phyloP scores from a whole-genome alignment of 2,888 invertebrate genomes.

The Leptopterna dolabrata region DNA sequence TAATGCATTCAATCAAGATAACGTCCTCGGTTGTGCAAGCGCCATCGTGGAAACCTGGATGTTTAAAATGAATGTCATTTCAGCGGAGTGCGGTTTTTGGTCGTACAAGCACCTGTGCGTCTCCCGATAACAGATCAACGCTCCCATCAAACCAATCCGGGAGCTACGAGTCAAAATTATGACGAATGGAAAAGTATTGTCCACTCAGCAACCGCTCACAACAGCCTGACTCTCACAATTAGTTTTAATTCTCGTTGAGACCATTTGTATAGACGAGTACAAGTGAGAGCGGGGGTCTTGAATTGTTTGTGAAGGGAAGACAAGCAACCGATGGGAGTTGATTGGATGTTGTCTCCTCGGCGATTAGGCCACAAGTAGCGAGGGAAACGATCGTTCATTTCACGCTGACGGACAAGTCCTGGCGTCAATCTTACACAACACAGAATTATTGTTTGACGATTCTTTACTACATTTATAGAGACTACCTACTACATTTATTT shows the following conservation, averaged over 20 bases:
- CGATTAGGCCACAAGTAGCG: background rate
- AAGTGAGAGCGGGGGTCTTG: background rate
- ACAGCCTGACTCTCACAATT: background rate
- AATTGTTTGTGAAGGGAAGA: constrained; percentile 2
- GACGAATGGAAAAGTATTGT: background rate
- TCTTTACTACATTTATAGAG: too few relatives aligned
- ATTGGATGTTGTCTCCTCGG: constrained; percentile 41
- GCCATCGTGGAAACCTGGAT: too few relatives aligned
- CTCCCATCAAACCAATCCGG: background rate
- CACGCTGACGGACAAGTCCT: background rate
- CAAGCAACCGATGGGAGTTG: constrained; percentile 9
- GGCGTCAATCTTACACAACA: background rate
- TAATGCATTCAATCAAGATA: too few relatives aligned
- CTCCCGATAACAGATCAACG: too few relatives aligned
- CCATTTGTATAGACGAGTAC: background rate
- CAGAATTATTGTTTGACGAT: too few relatives aligned
- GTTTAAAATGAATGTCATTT: too few relatives aligned
- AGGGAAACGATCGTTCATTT: background rate
- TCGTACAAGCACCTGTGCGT: too few relatives aligned
- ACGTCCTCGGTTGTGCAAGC: too few relatives aligned
- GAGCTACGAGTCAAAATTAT: background rate
- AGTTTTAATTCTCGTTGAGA: background rate
- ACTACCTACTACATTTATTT: too few relatives aligned
- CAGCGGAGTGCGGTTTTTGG: too few relatives aligned
- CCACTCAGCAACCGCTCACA: background rate